A percentile compares a stretch with the other conserved stretches of the same genome.
Conservation (phyloP, 1,140 invertebrate species). For the Mylabris phalerata region DNA sequence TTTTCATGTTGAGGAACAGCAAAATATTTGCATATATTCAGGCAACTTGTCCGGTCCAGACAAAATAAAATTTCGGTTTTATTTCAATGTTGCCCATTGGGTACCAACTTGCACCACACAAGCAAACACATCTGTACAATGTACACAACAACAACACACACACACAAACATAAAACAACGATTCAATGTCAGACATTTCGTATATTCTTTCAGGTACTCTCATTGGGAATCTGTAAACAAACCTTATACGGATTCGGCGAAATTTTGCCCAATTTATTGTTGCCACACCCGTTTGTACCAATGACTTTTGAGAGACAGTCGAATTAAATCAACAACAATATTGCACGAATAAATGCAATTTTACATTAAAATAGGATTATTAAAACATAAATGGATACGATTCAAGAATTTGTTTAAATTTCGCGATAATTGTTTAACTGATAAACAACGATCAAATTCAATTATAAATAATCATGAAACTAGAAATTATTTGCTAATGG, state of each 20-base stretch:
- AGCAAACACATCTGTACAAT: too few relatives aligned
- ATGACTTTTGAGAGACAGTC: too few relatives aligned
- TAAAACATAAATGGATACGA: too few relatives aligned
- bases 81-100: slow-evolving; percentile 13
- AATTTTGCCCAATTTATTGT: background rate
- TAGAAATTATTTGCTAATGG: too few relatives aligned
- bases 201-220: slow-evolving; percentile 1
- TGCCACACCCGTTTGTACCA: background rate
- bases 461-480: too few relatives aligned
- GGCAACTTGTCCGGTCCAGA: slow-evolving; percentile 26
- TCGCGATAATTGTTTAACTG: too few relatives aligned
- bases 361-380: too few relatives aligned
- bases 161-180: slow-evolving; percentile 2
- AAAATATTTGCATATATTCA: slow-evolving; percentile 26
- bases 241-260: background rate
- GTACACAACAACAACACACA: too few relatives aligned
- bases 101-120: background rate
- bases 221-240: slow-evolving; percentile 12
- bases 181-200: slow-evolving; percentile 15
- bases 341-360: too few relatives aligned
- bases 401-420: too few relatives aligned
- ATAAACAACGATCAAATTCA: too few relatives aligned
- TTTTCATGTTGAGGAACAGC: slow-evolving; percentile 12
- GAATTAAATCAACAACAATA: too few relatives aligned
- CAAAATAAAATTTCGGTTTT: slow-evolving; percentile 30